Conservation (phyloP, 2,888 invertebrate species). For the Drosophila peninsularis region DNA sequence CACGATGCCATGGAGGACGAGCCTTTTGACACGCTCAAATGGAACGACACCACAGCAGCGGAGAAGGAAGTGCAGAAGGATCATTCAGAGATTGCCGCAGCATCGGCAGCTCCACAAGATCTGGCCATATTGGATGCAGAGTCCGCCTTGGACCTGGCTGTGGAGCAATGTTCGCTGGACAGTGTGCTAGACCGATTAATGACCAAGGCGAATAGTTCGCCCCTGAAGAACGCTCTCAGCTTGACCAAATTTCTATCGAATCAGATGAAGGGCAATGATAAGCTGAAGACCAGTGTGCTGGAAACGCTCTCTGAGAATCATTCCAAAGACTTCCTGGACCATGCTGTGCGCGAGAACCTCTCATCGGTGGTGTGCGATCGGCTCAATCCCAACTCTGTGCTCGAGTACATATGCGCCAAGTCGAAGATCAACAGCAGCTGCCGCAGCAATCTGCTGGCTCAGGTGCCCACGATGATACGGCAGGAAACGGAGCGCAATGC, state of each 20-base stretch:
- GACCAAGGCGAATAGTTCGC: constrained; percentile 49
- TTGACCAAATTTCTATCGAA: constrained; percentile 80
- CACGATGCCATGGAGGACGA: constrained; percentile 60
- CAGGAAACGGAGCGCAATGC: constrained; percentile 70
- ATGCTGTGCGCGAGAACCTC: constrained; percentile 84
- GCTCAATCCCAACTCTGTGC: constrained; percentile 81
- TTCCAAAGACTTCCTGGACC: constrained; percentile 83
- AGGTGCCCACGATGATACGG: constrained; percentile 77
- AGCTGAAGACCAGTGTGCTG: constrained; percentile 80
- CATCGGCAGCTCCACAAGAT: constrained; percentile 24
- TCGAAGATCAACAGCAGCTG: constrained; percentile 81
- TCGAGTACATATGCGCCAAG: constrained; percentile 83
- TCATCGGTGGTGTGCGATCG: constrained; percentile 84
- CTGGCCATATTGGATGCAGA: constrained; percentile 58
- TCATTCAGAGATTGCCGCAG: not conserved
- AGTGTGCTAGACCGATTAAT: constrained; percentile 80
- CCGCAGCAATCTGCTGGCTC: constrained; percentile 75
- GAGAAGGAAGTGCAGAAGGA: constrained; percentile 7
- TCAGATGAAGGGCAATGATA: constrained; percentile 78
- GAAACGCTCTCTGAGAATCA: constrained; percentile 84
- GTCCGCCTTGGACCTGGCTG: constrained; percentile 68
- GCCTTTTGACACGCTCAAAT: constrained; percentile 70
- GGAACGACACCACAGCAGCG: constrained; percentile 64
- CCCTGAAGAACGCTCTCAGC: constrained; percentile 58
- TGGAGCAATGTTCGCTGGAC: constrained; percentile 71